Conservation (phyloP, 2,797 vertebrate species). For the Trematomus bernacchii region DNA sequence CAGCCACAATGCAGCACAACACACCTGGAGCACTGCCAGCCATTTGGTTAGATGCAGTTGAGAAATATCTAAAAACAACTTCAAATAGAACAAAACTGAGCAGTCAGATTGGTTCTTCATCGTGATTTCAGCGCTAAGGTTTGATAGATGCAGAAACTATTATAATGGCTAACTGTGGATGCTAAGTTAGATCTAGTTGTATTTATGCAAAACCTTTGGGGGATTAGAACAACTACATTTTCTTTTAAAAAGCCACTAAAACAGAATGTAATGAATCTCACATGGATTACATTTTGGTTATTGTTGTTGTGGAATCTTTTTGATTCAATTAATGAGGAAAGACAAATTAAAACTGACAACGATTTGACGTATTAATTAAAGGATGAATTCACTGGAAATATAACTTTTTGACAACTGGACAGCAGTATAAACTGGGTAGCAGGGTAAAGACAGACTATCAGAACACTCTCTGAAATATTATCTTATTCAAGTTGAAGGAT, state of each 20-base stretch:
- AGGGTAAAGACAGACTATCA: not conserved
- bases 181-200: not conserved
- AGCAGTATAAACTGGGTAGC: no score
- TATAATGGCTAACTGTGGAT: not conserved
- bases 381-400: slow-evolving; percentile 15
- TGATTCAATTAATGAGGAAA: slow-evolving; percentile 35
- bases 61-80: not conserved
- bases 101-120: not conserved
- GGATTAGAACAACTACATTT: no score
- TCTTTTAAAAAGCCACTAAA: slow-evolving; percentile 4
- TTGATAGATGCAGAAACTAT: not conserved
- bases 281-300: not conserved
- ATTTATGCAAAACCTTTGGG: not conserved
- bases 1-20: slow-evolving; percentile 25
- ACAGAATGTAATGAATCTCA: not conserved
- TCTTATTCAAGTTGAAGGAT: slow-evolving; percentile 10
- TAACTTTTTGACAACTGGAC: not conserved
- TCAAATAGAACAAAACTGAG: not conserved
- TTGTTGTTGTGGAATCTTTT: not conserved
- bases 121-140: not conserved
- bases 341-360: slow-evolving; percentile 21
- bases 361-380: slow-evolving; percentile 1
- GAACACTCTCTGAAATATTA: slow-evolving; percentile 9
- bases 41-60: not conserved
- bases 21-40: not conserved